Conservation (phyloP, 2,888 invertebrate species). For the Calameuta idolon region DNA sequence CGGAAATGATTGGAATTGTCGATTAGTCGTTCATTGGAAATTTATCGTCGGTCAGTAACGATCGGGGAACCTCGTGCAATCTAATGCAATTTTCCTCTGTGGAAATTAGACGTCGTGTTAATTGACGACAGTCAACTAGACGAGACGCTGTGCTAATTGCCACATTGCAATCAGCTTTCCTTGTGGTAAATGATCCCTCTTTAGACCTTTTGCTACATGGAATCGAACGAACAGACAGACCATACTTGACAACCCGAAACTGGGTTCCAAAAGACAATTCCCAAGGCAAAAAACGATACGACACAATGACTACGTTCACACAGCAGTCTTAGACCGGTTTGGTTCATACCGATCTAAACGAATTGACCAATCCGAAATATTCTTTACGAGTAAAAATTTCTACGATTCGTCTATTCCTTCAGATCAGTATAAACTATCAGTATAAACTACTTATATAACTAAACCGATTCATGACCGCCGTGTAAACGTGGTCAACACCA, state of each 20-base stretch:
- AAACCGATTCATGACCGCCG: too few species aligned
- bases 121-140: slow-evolving; percentile 7
- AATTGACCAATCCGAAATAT: too few species aligned
- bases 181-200: not conserved
- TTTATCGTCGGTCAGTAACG: not conserved
- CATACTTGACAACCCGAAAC: not conserved
- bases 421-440: too few species aligned
- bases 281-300: too few species aligned
- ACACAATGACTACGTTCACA: too few species aligned
- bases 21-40: slow-evolving; percentile 31
- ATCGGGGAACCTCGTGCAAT: not conserved
- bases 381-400: too few species aligned
- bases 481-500: too few species aligned
- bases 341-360: too few species aligned
- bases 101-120: slow-evolving; percentile 12
- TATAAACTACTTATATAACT: too few species aligned
- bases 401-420: too few species aligned
- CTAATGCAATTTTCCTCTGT: not conserved
- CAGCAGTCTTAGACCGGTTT: too few species aligned
- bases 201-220: not conserved
- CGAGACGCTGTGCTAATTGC: slow-evolving; percentile 15
- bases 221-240: not conserved
- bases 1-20: slow-evolving; percentile 44
- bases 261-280: too few species aligned
- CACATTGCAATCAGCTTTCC: not conserved